Conservation (phyloP, 1,140 invertebrate genomes). For the Pteromalus puparum region DNA sequence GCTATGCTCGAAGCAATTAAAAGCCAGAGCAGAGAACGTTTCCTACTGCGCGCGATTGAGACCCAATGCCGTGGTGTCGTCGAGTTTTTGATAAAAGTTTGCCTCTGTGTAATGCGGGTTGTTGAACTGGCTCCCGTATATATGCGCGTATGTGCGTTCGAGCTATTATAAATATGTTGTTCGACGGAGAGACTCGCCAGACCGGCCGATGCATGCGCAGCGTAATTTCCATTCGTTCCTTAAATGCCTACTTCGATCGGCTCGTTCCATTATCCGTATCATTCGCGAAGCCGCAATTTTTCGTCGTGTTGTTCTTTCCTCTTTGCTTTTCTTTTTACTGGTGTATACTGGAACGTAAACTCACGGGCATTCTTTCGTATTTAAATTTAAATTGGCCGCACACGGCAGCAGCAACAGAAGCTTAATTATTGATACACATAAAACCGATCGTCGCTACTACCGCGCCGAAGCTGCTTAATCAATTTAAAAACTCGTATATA, state of each 20-base stretch:
- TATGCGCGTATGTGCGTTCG: neutral
- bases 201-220: constrained; percentile 42
- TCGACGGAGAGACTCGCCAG: constrained; percentile 27
- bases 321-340: neutral
- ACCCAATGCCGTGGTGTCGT: constrained; percentile 23
- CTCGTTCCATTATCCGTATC: constrained; percentile 52
- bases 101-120: neutral
- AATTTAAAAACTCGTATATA: neutral
- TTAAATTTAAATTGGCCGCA: constrained; percentile 51
- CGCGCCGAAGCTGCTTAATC: neutral
- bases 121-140: constrained; percentile 44
- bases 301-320: neutral
- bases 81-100: constrained; percentile 40
- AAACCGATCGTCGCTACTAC: neutral
- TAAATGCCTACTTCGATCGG: constrained; percentile 51
- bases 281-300: constrained; percentile 40
- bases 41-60: constrained; percentile 45
- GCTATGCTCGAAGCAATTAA: constrained; percentile 10
- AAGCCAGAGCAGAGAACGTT: neutral
- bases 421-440: constrained; percentile 44
- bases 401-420: neutral
- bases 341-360: constrained; percentile 41
- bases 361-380: constrained; percentile 46
- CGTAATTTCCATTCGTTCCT: constrained; percentile 53
- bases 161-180: constrained; percentile 50